Evolutionary conservation across 2,113 vertebrate species (phyloP).

Genomic region (Clarias batrachus): DNA sequence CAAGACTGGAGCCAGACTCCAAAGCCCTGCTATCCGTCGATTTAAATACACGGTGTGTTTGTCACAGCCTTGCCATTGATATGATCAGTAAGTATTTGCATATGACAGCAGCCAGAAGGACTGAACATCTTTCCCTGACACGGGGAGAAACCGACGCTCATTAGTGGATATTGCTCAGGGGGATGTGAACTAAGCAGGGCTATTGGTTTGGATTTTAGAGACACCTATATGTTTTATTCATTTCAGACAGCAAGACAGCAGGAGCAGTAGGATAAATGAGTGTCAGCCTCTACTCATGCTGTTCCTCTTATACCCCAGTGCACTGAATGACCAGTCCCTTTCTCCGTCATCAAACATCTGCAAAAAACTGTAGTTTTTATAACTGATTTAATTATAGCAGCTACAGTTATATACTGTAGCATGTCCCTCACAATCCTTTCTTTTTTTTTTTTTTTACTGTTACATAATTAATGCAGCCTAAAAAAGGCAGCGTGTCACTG

Average conservation of each 20-base stretch:
- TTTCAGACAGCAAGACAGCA: slow-evolving; percentile 54
- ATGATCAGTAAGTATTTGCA: slow-evolving; percentile 70
- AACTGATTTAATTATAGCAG: neutral
- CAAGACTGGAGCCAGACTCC: neutral
- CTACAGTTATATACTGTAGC: neutral
- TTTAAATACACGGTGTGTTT: neutral
- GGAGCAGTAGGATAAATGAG: slow-evolving; percentile 45
- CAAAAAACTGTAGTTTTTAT: neutral
- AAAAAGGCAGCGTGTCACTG: neutral
- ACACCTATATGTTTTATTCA: slow-evolving; percentile 65
- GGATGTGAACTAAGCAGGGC: slow-evolving; percentile 64
- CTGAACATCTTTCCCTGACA: slow-evolving; percentile 63
- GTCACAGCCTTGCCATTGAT: slow-evolving; percentile 42
- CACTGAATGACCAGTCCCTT: neutral
- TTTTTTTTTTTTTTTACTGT: neutral
- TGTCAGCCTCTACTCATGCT: neutral
- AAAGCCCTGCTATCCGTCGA: neutral
- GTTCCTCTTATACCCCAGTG: neutral
- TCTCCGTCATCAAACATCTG: neutral
- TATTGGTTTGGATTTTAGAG: slow-evolving; percentile 59
- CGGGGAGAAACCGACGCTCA: slow-evolving; percentile 66
- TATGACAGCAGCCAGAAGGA: slow-evolving; percentile 62
- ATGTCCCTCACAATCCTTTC: neutral
- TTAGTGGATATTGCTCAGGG: slow-evolving; percentile 67
- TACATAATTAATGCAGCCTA: neutral